phyloP scores from a whole-genome alignment of 1,140 invertebrate species.

The Chironomus striatipennis region DNA sequence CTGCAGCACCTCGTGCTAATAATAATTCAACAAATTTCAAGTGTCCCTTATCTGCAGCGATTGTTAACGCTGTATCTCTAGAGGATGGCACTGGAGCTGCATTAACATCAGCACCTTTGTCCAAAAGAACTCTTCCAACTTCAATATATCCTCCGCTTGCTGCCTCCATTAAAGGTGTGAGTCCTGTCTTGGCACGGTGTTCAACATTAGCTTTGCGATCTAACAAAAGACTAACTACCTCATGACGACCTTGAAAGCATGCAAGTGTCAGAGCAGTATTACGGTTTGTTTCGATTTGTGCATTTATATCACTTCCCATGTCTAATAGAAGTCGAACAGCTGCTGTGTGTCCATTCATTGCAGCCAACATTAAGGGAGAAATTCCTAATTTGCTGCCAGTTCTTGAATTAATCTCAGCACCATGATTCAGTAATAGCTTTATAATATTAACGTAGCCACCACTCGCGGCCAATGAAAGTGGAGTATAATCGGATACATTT shows the following conservation, averaged over 20 bases:
- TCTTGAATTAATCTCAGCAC: conserved; percentile 97
- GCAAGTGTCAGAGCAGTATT: conserved; percentile 98
- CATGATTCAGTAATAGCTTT: conserved; percentile 79
- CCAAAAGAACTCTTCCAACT: conserved; percentile 89
- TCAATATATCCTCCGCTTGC: conserved; percentile 98
- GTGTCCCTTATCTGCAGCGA: conserved; percentile 98
- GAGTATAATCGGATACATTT: conserved; percentile 99
- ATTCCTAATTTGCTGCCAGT: conserved; percentile 96
- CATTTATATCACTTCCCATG: conserved; percentile 98
- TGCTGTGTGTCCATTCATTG: conserved; percentile 98
- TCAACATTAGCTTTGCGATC: conserved; percentile 98
- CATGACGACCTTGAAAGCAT: conserved; percentile 98
- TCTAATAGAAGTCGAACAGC: conserved; percentile 86
- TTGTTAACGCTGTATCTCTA: conserved; percentile 95
- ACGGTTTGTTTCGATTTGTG: conserved; percentile 98
- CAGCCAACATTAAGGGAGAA: conserved; percentile 96
- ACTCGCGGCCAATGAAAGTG: conserved; percentile 92
- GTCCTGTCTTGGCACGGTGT: conserved; percentile 96
- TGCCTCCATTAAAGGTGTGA: conserved; percentile 98
- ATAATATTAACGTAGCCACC: conserved; percentile 99
- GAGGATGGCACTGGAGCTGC: conserved; percentile 96
- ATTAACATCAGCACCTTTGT: conserved; percentile 97
- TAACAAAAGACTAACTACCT: conserved; percentile 91
- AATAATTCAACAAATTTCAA: conserved; percentile 91
- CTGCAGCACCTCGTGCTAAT: conserved; percentile 64